Percentiles rank a stretch among this genome's conserved stretches.
These are phyloP conservation scores for Ochropleura leucogaster DNA, from an alignment of 2,888 invertebrate species.

Conservation along the genomic window DNA sequence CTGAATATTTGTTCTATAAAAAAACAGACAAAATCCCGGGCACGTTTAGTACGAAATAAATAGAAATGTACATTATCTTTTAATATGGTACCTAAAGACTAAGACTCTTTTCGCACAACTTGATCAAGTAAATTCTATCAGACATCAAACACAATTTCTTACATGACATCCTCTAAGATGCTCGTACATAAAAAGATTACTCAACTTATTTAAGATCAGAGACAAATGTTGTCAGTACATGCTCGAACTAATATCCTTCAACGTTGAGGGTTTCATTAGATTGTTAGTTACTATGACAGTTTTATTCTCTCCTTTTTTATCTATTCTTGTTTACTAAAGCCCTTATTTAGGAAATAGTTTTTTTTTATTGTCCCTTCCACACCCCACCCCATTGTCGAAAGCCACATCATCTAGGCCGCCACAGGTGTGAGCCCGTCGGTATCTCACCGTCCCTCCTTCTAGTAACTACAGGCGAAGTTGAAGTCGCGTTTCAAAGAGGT, in stretches of 20 bases:
- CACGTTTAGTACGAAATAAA: background rate
- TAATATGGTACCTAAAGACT: background rate
- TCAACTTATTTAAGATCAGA: constrained; percentile 15
- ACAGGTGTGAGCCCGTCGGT: too few relatives aligned
- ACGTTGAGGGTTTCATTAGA: constrained; percentile 15
- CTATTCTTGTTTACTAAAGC: background rate
- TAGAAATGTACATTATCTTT: background rate
- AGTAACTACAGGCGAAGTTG: too few relatives aligned
- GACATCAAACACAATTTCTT: constrained; percentile 18
- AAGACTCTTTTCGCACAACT: constrained; percentile 6
- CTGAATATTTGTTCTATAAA: too few relatives aligned
- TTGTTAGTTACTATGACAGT: background rate
- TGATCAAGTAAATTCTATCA: constrained; percentile 10
- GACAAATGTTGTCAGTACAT: constrained; percentile 21
- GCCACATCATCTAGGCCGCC: too few relatives aligned
- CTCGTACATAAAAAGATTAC: constrained; percentile 18
- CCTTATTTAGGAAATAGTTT: too few relatives aligned
- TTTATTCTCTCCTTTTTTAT: background rate
- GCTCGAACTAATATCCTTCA: constrained; percentile 16
- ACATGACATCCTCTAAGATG: background rate
- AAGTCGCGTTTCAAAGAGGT: too few relatives aligned
- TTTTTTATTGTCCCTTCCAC: too few relatives aligned
- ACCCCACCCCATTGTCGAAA: too few relatives aligned
- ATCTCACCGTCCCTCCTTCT: too few relatives aligned
- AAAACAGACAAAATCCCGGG: too few relatives aligned